Conservation (phyloP, 2,797 vertebrate genomes). For the Hypotaenidia okinawae region DNA sequence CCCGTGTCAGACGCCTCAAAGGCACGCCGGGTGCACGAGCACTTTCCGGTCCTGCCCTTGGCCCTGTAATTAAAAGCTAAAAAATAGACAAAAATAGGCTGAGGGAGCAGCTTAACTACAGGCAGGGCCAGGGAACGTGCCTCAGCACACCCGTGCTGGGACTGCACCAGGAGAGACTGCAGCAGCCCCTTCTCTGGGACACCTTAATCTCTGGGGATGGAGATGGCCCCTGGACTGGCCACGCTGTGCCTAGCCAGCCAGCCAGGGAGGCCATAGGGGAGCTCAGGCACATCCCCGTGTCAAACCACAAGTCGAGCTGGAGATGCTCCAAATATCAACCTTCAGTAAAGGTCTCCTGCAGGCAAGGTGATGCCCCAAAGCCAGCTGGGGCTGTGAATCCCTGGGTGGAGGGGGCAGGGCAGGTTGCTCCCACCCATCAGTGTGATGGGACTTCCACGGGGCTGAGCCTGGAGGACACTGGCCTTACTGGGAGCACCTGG, state of each 20-base stretch:
- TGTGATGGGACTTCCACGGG: accelerated
- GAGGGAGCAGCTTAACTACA: not conserved
- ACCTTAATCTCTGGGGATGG: not conserved
- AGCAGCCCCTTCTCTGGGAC: not conserved
- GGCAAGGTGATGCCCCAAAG: not conserved
- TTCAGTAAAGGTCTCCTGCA: not conserved
- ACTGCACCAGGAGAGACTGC: not conserved
- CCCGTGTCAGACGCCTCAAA: slow-evolving; percentile 35
- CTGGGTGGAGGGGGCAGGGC: not conserved
- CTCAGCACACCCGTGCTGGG: not conserved
- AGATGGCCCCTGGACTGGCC: accelerated
- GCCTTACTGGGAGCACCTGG: too few species aligned
- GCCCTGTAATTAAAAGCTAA: slow-evolving; percentile 39
- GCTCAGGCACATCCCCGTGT: not conserved
- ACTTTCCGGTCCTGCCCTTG: not conserved
- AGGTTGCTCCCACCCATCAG: not conserved
- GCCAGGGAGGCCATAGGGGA: not conserved
- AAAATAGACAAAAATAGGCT: not conserved
- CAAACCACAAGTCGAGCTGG: accelerated
- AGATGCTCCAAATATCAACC: not conserved
- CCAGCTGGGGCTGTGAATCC: accelerated
- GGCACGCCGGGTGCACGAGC: not conserved
- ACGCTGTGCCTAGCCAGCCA: accelerated
- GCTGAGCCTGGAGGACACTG: not conserved
- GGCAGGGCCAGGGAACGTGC: accelerated